Conservation (phyloP, 2,888 invertebrate species). For the Ophion ventricosus region DNA sequence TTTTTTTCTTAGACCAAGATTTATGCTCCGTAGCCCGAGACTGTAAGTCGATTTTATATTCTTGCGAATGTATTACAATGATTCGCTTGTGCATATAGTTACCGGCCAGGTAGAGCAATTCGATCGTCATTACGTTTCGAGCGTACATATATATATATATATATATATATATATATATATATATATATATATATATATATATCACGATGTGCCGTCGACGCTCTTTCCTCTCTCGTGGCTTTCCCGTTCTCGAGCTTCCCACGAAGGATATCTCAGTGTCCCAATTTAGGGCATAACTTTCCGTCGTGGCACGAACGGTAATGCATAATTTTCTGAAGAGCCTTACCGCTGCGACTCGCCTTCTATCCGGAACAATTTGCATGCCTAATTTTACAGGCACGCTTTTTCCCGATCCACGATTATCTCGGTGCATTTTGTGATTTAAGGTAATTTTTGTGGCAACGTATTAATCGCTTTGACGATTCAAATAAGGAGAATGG, state of each 20-base stretch:
- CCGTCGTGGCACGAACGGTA: constrained; percentile 17
- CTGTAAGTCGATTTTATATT: constrained; percentile 34
- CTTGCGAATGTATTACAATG: constrained; percentile 25
- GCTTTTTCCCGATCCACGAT: neutral
- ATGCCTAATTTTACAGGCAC: constrained; percentile 15
- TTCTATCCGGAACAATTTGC: constrained; percentile 32
- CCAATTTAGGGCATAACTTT: constrained; percentile 51
- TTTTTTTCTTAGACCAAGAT: constrained; percentile 7
- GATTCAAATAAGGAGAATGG: too few species aligned
- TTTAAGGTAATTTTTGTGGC: neutral
- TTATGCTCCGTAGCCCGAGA: neutral
- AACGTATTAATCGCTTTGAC: too few species aligned
- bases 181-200: neutral
- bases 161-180: too few species aligned
- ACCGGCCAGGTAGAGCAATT: constrained; percentile 26
- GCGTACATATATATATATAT: neutral
- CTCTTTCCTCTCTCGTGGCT: constrained; percentile 7
- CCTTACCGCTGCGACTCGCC: constrained; percentile 12
- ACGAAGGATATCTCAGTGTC: constrained; percentile 52
- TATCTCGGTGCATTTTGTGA: neutral
- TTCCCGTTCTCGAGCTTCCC: constrained; percentile 51
- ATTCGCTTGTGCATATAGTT: constrained; percentile 18
- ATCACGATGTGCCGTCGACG: neutral
- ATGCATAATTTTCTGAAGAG: constrained; percentile 41
- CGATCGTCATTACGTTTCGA: constrained; percentile 53